phyloP scores from a whole-genome alignment of 2,888 invertebrate species.

The Carcina quercana region DNA sequence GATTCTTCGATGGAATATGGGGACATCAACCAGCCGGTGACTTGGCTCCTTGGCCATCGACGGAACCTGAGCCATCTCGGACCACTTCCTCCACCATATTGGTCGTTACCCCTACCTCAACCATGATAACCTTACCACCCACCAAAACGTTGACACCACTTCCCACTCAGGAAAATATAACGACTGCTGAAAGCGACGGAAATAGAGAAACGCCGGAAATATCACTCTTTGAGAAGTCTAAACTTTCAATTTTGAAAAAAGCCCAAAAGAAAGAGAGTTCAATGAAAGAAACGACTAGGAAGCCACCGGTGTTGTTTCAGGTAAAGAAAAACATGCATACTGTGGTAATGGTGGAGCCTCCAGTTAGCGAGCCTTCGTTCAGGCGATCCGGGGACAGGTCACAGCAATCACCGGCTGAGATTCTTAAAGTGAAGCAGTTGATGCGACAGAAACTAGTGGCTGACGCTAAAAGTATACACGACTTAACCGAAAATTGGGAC shows the following conservation, averaged over 20 bases:
- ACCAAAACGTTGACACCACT: constrained; percentile 3
- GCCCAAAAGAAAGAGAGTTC: constrained; percentile 40
- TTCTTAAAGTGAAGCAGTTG: constrained; percentile 41
- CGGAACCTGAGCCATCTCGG: no score
- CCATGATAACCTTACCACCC: constrained; percentile 1
- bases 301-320: constrained; percentile 53
- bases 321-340: constrained; percentile 44
- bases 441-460: constrained; percentile 52
- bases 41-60: constrained; percentile 13
- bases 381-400: constrained; percentile 28
- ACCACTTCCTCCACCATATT: background rate
- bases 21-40: no score
- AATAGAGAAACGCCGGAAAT: constrained; percentile 11
- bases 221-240: constrained; percentile 51
- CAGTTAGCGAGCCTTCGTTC: constrained; percentile 25
- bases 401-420: constrained; percentile 35
- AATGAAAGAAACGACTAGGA: constrained; percentile 25
- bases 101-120: constrained; percentile 2
- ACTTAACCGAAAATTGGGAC: constrained; percentile 57
- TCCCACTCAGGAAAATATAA: constrained; percentile 1
- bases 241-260: constrained; percentile 54
- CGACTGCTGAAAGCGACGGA: constrained; percentile 1
- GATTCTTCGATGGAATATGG: no score
- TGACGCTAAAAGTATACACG: constrained; percentile 41
- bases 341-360: constrained; percentile 48